A percentile compares a stretch with the other conserved stretches of the same genome.
Conservation (phyloP, 2,888 invertebrate genomes). For the Criorhina ranunculi region DNA sequence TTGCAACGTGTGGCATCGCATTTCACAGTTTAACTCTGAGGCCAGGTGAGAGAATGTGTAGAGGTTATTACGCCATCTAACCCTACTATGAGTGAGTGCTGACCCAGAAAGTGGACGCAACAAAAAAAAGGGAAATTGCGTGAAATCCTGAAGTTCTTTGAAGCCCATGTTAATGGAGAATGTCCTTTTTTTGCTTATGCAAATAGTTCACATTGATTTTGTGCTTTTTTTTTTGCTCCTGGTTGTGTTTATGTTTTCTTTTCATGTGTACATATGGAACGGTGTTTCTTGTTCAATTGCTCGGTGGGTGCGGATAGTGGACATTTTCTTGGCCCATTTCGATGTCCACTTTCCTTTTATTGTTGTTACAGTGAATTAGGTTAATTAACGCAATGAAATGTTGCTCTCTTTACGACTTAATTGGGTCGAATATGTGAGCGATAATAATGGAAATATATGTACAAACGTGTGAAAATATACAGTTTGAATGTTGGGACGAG, state of each 20-base stretch:
- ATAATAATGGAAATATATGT: not conserved
- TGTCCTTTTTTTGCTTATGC: slow-evolving; percentile 37
- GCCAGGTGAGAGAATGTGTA: too few relatives aligned
- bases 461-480: too few relatives aligned
- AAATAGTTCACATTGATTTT: slow-evolving; percentile 31
- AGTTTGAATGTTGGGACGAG: too few relatives aligned
- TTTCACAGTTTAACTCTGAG: too few relatives aligned
- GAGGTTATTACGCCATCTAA: too few relatives aligned
- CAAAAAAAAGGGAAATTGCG: not conserved
- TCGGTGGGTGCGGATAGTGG: too few relatives aligned
- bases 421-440: slow-evolving; percentile 1
- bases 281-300: too few relatives aligned
- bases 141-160: slow-evolving; percentile 20
- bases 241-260: not conserved
- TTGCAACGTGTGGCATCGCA: slow-evolving; percentile 4
- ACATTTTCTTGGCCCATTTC: not conserved
- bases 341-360: not conserved
- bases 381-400: slow-evolving; percentile 25
- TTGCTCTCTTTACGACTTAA: not conserved
- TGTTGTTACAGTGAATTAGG: not conserved
- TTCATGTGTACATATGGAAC: not conserved
- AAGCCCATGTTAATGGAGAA: slow-evolving; percentile 28
- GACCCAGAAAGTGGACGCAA: slow-evolving; percentile 18
- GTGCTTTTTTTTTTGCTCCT: not conserved
- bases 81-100: not conserved